Base-by-base conservation (phyloP, 2,113 vertebrate genomes). In the Sinocyclocheilus maitianheensis region DNA sequence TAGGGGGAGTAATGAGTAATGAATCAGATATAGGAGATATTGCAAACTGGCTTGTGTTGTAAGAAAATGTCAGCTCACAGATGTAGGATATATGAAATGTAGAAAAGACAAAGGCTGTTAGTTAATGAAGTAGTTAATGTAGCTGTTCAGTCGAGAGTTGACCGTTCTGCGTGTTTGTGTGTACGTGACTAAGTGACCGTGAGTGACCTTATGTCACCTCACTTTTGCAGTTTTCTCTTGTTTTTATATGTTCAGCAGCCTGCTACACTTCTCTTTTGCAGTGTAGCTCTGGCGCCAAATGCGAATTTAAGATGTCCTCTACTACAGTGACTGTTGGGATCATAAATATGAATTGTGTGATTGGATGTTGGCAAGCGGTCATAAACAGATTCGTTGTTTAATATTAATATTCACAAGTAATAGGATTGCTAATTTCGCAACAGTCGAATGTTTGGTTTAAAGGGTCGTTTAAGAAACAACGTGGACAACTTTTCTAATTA, bases 181-280 rank as follows among this genome's bases (percentile, higher is more conserved):
- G 67, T 72, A 26, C 62, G 67, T 80, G 77, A 72, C 65, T 84
- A 37, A 37, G 63, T 69, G 48, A 67, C 63, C 75, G 81, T n/a
- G 10, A 26, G 48, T 80, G 78, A 81, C 62, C 40, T 65, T 6
- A 26, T 63, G 37, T 65, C 58, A 46, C 22, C 22, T 3, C n/a
- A 18, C 7, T 12, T 2, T 48, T 40, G 34, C 11, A 3, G n/a
- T n/a, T 34, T 40, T 43, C 22, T 81, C 6, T 63, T 4, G 8
- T 20, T 5, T 30, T 71, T 40, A 43, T 2, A 13, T 74, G 40
- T 55, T 60, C 18, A 24, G 43, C 26, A 48, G 30, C 30, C 30
- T 34, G 30, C 43, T 24, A 26, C 37, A 75, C 72, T 75, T 75
- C 40, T 46, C 72, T 48, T 46, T 46, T 34, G 30, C 30, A 34